These are phyloP conservation scores for Tiaroga cobitis DNA, from an alignment of 2,797 vertebrate genomes.

Conservation along the genomic window DNA sequence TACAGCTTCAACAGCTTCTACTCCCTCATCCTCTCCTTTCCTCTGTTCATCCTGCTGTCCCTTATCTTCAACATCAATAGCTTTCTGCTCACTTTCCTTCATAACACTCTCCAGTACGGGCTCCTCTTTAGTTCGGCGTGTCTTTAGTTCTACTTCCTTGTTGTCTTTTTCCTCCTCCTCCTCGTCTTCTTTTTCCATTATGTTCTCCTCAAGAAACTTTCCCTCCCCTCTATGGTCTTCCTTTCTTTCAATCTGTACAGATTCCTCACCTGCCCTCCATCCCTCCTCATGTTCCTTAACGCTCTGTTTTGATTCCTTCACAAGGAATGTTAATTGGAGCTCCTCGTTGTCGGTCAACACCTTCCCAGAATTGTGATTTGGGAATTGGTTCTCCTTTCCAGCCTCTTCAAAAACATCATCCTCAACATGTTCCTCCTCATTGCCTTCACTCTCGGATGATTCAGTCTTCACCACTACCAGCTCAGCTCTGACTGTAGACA, in stretches of 20 bases:
- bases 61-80: constrained; percentile 45
- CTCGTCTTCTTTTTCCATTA: constrained; percentile 49
- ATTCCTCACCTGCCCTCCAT: constrained; percentile 58
- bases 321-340: constrained; percentile 39
- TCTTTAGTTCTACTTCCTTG: constrained; percentile 38
- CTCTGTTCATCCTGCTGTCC: constrained; percentile 25
- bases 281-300: constrained; percentile 46
- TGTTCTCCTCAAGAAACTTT: constrained; percentile 46
- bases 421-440: constrained; percentile 70
- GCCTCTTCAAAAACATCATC: constrained; percentile 77
- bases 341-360: background rate
- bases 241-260: constrained; percentile 34
- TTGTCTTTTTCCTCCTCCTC: constrained; percentile 39
- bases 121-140: constrained; percentile 35
- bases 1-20: constrained; percentile 36
- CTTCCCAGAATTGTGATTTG: constrained; percentile 22
- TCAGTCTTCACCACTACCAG: constrained; percentile 80
- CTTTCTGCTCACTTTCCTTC: constrained; percentile 26
- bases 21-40: constrained; percentile 35
- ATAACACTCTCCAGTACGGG: constrained; percentile 19
- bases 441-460: constrained; percentile 83
- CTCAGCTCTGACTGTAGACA: constrained; percentile 74
- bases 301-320: constrained; percentile 35
- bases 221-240: constrained; percentile 50
- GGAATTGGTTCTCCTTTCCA: constrained; percentile 47